Evolutionary conservation across 2,888 invertebrate genomes (phyloP).

Genomic region (Adineta ricciae): DNA sequence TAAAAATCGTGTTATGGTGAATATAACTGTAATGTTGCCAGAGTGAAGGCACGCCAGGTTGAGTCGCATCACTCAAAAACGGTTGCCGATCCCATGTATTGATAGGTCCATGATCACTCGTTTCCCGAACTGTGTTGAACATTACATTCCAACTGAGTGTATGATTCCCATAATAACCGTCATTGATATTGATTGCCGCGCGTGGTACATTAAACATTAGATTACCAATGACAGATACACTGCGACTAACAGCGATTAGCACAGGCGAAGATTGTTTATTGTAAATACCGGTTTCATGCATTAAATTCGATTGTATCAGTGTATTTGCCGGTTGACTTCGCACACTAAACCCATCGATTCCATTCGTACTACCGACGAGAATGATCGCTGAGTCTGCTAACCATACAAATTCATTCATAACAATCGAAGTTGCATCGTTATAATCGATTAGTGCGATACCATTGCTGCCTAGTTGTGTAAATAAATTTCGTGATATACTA

Average conservation of each 20-base stretch:
- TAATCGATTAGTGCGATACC: neutral
- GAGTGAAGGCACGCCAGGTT: neutral
- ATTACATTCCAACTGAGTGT: neutral
- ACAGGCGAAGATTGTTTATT: neutral
- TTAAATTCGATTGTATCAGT: neutral
- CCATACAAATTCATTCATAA: neutral
- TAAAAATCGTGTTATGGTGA: neutral
- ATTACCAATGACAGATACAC: neutral
- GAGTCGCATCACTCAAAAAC: neutral
- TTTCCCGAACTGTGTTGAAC: neutral
- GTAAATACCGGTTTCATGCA: neutral
- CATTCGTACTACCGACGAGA: neutral
- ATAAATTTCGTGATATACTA: neutral
- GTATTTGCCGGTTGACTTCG: neutral
- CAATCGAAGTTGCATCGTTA: neutral
- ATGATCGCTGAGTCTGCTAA: neutral
- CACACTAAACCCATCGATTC: neutral
- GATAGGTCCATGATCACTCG: neutral
- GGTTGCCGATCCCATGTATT: conserved; percentile 5
- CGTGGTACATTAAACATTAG: neutral
- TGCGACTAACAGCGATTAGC: neutral
- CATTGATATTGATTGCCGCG: neutral
- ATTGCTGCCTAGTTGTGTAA: neutral
- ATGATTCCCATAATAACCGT: neutral
- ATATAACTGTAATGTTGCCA: neutral